Evolutionary conservation across 1,140 invertebrate genomes (phyloP).

Genomic region (Argopecten irradians): DNA sequence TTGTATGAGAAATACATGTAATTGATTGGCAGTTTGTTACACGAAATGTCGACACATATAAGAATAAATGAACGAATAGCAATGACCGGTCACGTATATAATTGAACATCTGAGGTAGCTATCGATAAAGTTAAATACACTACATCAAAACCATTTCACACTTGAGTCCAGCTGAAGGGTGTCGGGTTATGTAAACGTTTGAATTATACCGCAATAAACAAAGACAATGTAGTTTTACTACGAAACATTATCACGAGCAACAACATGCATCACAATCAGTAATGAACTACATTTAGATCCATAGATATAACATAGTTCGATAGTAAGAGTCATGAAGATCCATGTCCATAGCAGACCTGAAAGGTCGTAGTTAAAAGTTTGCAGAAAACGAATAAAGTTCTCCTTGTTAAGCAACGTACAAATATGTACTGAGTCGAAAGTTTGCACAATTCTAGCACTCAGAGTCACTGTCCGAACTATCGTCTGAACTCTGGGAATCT

Average conservation of each 20-base stretch:
- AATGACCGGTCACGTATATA: not conserved
- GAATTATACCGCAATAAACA: not conserved
- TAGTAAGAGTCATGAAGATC: not conserved
- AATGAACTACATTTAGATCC: not conserved
- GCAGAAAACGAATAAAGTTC: not conserved
- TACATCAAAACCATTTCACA: not conserved
- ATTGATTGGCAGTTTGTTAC: not conserved
- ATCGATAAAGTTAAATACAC: not conserved
- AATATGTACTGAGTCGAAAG: not conserved
- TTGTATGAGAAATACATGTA: not conserved
- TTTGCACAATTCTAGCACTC: not conserved
- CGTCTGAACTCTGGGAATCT: not conserved
- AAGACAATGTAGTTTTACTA: conserved; percentile 6
- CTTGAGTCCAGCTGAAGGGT: not conserved
- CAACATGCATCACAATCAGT: not conserved
- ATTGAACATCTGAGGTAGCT: not conserved
- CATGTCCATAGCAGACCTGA: not conserved
- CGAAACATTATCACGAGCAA: not conserved
- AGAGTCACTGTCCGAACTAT: not conserved
- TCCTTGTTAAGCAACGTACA: not conserved
- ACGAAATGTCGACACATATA: not conserved
- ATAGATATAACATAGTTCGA: not conserved
- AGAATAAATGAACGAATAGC: not conserved
- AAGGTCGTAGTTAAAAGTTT: not conserved
- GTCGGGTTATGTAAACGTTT: not conserved